Base-by-base conservation (phyloP, 2,888 invertebrate genomes). In the Copidosoma aretas region DNA sequence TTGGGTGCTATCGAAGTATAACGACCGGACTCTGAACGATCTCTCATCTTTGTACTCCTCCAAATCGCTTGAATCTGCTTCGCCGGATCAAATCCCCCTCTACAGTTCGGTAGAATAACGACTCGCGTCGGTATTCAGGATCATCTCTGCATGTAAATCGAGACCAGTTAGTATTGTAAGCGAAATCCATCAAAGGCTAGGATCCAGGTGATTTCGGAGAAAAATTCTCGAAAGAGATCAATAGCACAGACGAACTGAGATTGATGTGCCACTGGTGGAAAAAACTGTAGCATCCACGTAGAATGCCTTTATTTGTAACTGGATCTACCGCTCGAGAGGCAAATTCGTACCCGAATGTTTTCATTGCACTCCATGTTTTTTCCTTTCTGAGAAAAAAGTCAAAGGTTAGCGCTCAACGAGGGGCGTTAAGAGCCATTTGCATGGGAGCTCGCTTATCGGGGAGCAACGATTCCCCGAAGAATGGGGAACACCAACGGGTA, bases 21-120 rank as follows among this genome's bases (percentile, higher is more conserved):
- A 32, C 32, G 32, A 32, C 8, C 32, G 8, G 3, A 32, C 32
- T 32, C 32, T 32, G n/a, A n/a, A n/a, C n/a, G n/a, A n/a, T n/a
- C n/a, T n/a, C n/a, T n/a, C n/a, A n/a, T n/a, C n/a, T 32, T 32
- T 3, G 3, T 32, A 32, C 61, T 54, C 22, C 25, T 24, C 58
- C 46, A 66, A 67, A 67, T 67, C 64, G 52, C 39, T 58, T 58
- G 24, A 67, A 64, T 67, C 60, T 64, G 49, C 32, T 19, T 58
- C 56, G n/a, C 43, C 56, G n/a, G n/a, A n/a, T n/a, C n/a, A n/a
- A n/a, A n/a, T n/a, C 10, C 14, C n/a, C 53, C 8, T n/a, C 32
- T 32, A 32, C 3, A 32, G 8, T 32, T 5, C 32, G 32, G 3
- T 32, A 8, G 32, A 32, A 32, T 32, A 8, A 32, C 3, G 32